These are phyloP conservation scores for Taxidea taxus DNA, from an alignment of 2,113 vertebrate species.

Conservation along the genomic window DNA sequence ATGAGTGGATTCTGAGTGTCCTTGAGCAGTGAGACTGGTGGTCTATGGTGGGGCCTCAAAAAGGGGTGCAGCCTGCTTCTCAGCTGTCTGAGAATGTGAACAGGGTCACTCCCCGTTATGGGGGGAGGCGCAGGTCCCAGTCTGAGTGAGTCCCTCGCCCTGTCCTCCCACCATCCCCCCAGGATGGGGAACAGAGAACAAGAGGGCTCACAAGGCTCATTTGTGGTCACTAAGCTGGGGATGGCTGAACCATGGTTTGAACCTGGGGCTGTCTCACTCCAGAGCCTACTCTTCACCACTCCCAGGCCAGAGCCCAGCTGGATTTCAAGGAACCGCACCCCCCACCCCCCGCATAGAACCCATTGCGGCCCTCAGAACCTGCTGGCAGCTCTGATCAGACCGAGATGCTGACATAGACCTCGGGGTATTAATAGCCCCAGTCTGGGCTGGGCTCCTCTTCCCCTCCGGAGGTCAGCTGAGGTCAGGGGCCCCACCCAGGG, in stretches of 20 bases:
- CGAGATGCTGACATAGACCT: slow-evolving; percentile 42
- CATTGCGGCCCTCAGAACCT: not conserved
- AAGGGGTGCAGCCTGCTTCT: not conserved
- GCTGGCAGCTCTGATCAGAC: not conserved
- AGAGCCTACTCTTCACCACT: not conserved
- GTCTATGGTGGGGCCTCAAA: not conserved
- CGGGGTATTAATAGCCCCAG: slow-evolving; percentile 45
- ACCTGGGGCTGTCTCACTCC: not conserved
- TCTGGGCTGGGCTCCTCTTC: not conserved
- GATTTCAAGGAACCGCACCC: not conserved
- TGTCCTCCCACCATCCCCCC: not conserved
- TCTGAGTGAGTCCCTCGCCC: not conserved
- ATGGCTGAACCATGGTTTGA: not conserved
- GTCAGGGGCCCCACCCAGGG: not conserved
- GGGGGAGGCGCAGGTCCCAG: not conserved
- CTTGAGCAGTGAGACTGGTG: not conserved
- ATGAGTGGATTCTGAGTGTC: not conserved
- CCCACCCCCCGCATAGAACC: not conserved
- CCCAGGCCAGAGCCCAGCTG: not conserved
- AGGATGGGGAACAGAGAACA: not conserved
- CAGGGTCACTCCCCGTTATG: not conserved
- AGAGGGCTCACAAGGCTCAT: not conserved
- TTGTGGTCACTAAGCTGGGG: not conserved
- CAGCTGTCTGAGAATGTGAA: not conserved
- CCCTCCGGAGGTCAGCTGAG: not conserved